Percentiles rank a stretch among this genome's conserved stretches.
Conservation (phyloP, 2,888 invertebrate species). For the Drosophila longiperda region DNA sequence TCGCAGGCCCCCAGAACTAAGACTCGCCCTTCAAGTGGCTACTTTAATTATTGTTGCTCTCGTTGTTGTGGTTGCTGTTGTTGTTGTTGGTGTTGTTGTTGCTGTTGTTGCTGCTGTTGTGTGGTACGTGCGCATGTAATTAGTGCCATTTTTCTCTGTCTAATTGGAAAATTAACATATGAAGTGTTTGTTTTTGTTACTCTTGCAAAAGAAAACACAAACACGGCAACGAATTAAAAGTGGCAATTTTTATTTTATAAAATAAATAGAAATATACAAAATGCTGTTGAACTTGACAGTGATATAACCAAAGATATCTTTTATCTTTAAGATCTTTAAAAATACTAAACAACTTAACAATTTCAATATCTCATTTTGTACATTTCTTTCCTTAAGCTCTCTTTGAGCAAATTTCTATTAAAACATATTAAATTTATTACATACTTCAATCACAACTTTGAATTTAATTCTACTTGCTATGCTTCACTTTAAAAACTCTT, state of each 20-base stretch:
- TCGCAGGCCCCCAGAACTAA: conserved; percentile 35
- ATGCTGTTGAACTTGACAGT: conserved; percentile 20
- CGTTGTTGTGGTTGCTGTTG: conserved; percentile 29
- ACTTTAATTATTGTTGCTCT: conserved; percentile 59
- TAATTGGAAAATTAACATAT: conserved; percentile 81
- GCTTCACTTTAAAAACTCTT: conserved; percentile 29
- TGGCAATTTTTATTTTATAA: conserved; percentile 14
- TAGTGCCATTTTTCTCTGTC: conserved; percentile 77
- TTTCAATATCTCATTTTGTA: neutral
- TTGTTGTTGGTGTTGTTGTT: conserved; percentile 28
- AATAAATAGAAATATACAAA: conserved; percentile 16
- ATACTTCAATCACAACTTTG: conserved; percentile 12
- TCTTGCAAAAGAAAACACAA: conserved; percentile 32
- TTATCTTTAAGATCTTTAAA: neutral
- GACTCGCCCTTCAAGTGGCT: conserved; percentile 74
- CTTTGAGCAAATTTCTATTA: neutral
- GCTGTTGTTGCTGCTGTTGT: conserved; percentile 16
- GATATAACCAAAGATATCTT: neutral
- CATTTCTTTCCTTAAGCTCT: neutral
- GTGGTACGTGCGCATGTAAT: conserved; percentile 73
- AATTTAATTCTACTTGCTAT: conserved; percentile 1
- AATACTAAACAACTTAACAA: neutral
- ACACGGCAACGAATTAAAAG: conserved; percentile 29
- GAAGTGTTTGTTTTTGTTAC: conserved; percentile 71
- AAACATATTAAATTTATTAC: neutral